Percentiles rank a stretch among this genome's conserved stretches.
Conservation (phyloP, 2,797 vertebrate species). For the Anguilla megastoma region DNA sequence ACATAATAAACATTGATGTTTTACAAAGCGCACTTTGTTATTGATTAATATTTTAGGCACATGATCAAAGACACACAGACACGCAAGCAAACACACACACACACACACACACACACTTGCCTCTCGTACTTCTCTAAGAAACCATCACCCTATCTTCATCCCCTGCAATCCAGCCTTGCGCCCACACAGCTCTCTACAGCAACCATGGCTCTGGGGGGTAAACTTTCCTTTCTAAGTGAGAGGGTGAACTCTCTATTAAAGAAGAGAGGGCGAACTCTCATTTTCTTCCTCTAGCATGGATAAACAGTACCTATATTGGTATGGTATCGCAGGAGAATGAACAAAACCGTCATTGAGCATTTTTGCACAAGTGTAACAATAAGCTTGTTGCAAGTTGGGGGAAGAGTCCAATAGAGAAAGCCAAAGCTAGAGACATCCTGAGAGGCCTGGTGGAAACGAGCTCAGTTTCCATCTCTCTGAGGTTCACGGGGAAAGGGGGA, state of each 20-base stretch:
- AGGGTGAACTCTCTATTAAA: neutral
- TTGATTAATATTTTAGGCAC: slow-evolving; percentile 6
- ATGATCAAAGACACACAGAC: neutral
- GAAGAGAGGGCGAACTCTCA: neutral
- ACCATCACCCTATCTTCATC: neutral
- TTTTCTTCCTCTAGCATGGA: neutral
- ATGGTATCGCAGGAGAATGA: neutral
- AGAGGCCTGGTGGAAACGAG: neutral
- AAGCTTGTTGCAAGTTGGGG: neutral
- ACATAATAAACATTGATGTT: neutral
- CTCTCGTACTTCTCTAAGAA: neutral
- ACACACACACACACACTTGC: neutral
- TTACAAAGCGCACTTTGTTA: neutral
- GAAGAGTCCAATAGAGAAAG: neutral
- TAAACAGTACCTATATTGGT: neutral
- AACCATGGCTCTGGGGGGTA: neutral
- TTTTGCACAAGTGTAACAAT: neutral
- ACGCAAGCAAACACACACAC: neutral
- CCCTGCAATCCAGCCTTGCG: neutral
- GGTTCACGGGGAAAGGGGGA: neutral
- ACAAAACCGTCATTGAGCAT: neutral
- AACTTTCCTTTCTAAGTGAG: neutral
- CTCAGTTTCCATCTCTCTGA: neutral
- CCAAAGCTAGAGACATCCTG: neutral
- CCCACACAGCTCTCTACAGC: neutral